Base-by-base conservation (phyloP, 1,140 invertebrate species). In the Zaprionus capensis region DNA sequence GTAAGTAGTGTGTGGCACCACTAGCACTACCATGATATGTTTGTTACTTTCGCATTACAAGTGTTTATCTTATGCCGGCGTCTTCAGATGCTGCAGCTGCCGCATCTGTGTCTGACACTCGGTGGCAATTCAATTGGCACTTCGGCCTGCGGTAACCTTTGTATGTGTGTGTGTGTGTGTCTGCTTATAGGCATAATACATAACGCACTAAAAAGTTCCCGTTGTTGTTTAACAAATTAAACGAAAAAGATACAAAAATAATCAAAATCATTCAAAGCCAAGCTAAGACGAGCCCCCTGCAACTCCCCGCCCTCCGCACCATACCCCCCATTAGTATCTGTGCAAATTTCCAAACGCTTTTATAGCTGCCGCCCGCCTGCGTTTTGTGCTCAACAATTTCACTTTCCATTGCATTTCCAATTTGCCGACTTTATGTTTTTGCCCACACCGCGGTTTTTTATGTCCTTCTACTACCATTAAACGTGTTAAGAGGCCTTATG, bases 11-110 rank as follows among this genome's bases (percentile, higher is more conserved):
- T 41, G 38, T 72, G 73, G 71, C 74, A 76, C 51, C 74, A 86
- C 83, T 83, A 80, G 77, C 15, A 41, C 14, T 6, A 41, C 7
- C 20, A 12, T 11, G 22, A 51, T 51, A 51, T 51, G 46, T 51
- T 51, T 51, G 46, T 51, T 51, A 88, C 84, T 88, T 88, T 88
- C 84, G 85, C 81, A 84, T 90, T 90, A 90, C 84, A 90, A 81
- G 81, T 88, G 84, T 90, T 88, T 88, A 90, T 71, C 75, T 90
- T 79, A 61, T 62, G 71, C 46, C 80, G 83, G 80, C 77, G 80
- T n/a, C 34, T 64, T 31, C 34, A 38, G 22, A 38, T 22, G 62
- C 61, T 17, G 15, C 20, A 22, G 56, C 44, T 20, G 44, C 44
- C 41, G 73, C 59, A 61, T 17, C n/a, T 55, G 68, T 49, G 62